Percentiles rank a stretch among this genome's conserved stretches.
phyloP scores from a whole-genome alignment of 2,113 vertebrate genomes.

The Ia io region DNA sequence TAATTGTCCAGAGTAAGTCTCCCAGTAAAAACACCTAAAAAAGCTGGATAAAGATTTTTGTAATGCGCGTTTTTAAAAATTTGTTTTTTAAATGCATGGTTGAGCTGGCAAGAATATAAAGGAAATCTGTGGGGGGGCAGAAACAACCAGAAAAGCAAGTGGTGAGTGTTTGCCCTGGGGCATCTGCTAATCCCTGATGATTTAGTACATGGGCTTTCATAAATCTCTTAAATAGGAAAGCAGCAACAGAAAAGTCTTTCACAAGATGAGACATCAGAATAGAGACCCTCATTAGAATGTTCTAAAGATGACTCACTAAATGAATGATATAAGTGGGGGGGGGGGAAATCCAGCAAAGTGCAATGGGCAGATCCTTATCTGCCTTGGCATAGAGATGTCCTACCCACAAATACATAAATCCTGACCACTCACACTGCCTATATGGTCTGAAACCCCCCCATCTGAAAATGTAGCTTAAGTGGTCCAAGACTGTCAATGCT shows the following conservation, averaged over 20 bases:
- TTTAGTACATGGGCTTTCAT: neutral
- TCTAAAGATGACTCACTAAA: neutral
- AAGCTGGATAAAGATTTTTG: neutral
- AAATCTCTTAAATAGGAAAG: neutral
- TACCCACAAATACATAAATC: neutral
- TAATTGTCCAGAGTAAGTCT: neutral
- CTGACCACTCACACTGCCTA: neutral
- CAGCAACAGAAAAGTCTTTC: neutral
- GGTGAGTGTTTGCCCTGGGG: neutral
- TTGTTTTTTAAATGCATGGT: neutral
- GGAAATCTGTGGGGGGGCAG: neutral
- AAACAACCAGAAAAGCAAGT: neutral
- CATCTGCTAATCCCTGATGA: neutral
- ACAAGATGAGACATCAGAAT: neutral
- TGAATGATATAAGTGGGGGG: neutral
- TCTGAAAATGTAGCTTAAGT: neutral
- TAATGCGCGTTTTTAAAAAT: neutral
- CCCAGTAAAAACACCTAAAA: neutral
- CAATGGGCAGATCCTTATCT: neutral
- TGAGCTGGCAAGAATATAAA: neutral
- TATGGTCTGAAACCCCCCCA: neutral
- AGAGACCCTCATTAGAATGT: neutral
- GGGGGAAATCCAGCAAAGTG: neutral
- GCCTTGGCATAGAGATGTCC: neutral
- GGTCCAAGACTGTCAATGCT: neutral